Evolutionary conservation across 2,888 invertebrate species (phyloP), one percentile per base, ranked within the genome.

Genomic region (Caenorhabditis uteleia): DNA sequence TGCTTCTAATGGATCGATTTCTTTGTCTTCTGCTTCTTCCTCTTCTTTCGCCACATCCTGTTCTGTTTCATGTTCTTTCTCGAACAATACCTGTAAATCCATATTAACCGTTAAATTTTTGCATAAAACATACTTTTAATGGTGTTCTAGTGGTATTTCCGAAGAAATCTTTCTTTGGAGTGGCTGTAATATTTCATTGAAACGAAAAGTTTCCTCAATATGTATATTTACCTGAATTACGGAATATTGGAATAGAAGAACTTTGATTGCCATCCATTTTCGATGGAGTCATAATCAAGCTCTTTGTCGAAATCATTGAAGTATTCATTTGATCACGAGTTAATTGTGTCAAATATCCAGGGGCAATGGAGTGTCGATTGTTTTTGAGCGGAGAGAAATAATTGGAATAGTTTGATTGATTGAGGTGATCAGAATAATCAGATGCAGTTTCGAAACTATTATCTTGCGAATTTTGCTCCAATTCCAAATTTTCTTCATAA

Each of bases 341-440:
- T 14, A 43, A 18, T 33, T 56, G 42, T n/a, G 42, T 34, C 27
- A 56, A 27, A 3, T 38, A 39, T 3, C 44, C 45, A 10, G 64
- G 57, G 0, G 45, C 7, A 39, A 58, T 58, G 1, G 64, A 65
- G 3, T 45, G 34, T 6, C 58, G 45, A 31, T 56, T 56, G 39
- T 62, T 18, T 36, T 51, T 51, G n/a, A 65, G 21, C 5, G 64
- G 64, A 18, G 64, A 65, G 43, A 58, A 65, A 39, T 58, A 65
- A 23, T 58, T 27, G 16, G 64, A 65, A n/a, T 54, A 39, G 26
- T 53, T 26, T n/a, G 7, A 18, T 8, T 16, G 33, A 45, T 33
- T 33, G 12, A 29, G 14, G 7, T 29, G 31, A 7, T 45, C 39
- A 6, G 57, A 43, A 16, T 20, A 50, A 4, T 50, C 50, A 3